Base-by-base conservation (phyloP, 2,888 invertebrate genomes). In the Nomada lathburiana region DNA sequence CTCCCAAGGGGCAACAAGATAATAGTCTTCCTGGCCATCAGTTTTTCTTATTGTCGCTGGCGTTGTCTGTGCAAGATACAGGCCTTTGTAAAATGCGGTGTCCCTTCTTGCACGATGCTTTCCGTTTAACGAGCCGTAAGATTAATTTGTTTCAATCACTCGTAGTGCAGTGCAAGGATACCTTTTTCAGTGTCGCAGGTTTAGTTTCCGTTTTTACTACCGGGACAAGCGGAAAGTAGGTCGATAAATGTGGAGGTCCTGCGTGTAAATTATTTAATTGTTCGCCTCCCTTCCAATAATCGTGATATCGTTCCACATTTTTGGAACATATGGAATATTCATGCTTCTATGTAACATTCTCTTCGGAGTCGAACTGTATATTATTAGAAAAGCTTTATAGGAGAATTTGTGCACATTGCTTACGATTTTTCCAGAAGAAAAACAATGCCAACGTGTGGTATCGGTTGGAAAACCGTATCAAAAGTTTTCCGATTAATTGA, bases 11-110 rank as follows among this genome's bases (percentile, higher is more conserved):
- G 78, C 62, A 70, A 52, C 55, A 67, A 44, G 68, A 74, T 59
- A 64, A 75, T 55, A 71, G 69, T 74, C 83, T 67, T 80, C 67
- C 72, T 53, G 71, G 76, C 79, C 83, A 76, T 74, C 47, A 47
- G 76, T 71, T 76, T 72, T 79, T 82, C 63, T 80, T 76, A 67
- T 70, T 62, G 69, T 57, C 62, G 36, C 59, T 63, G 55, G 53
- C 59, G 67, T 76, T 44, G 23, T 18, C 47, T 53, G 42, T 59
- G 44, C 11, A 26, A 11, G 57, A 20, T 63, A 7, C 60, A 18
- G 11, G 42, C 42, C 26, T 36, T 13, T 42, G 23, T 55, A 16
- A 50, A 10, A 42, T 29, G 42, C 29, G 53, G n/a, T 18, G 50
- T 50, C 29, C n/a, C 44, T 55, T 65, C 13, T 67, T 67, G 71